phyloP scores from a whole-genome alignment of 2,888 invertebrate species.

The Eristalinus aeneus region DNA sequence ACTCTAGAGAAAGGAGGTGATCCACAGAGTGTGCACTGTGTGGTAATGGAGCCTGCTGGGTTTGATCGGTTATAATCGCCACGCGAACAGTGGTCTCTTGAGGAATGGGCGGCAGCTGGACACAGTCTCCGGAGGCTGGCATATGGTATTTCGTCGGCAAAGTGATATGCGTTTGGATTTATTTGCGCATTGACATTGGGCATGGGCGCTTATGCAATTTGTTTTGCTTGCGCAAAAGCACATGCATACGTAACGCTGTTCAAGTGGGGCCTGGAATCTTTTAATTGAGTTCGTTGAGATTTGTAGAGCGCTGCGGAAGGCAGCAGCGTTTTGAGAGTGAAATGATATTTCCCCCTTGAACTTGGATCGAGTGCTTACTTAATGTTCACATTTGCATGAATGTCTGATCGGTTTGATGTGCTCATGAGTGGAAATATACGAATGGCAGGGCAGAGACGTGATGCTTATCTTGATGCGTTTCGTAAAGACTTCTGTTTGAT shows the following conservation, averaged over 20 bases:
- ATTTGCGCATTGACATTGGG: conserved; percentile 70
- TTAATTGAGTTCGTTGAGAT: conserved; percentile 21
- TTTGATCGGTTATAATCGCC: conserved; percentile 26
- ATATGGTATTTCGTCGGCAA: neutral
- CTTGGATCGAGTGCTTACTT: neutral
- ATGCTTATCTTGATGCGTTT: neutral
- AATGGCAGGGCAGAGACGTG: neutral
- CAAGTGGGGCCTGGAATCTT: neutral
- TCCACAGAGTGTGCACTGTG: neutral
- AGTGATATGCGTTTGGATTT: conserved; percentile 25
- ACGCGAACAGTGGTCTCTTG: conserved; percentile 40
- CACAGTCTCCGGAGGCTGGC: neutral
- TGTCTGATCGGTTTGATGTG: neutral
- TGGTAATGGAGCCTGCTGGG: conserved; percentile 34
- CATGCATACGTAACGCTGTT: conserved; percentile 12
- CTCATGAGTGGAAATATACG: neutral
- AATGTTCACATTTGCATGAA: neutral
- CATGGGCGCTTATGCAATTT: conserved; percentile 55
- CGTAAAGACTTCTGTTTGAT: neutral
- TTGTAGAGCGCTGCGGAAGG: neutral
- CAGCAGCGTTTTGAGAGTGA: neutral
- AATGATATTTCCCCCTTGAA: neutral
- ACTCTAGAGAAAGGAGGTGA: conserved; percentile 39
- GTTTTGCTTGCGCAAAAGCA: conserved; percentile 33
- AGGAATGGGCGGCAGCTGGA: conserved; percentile 36